Conservation (phyloP, 2,888 invertebrate genomes). For the Mythimna vitellina region DNA sequence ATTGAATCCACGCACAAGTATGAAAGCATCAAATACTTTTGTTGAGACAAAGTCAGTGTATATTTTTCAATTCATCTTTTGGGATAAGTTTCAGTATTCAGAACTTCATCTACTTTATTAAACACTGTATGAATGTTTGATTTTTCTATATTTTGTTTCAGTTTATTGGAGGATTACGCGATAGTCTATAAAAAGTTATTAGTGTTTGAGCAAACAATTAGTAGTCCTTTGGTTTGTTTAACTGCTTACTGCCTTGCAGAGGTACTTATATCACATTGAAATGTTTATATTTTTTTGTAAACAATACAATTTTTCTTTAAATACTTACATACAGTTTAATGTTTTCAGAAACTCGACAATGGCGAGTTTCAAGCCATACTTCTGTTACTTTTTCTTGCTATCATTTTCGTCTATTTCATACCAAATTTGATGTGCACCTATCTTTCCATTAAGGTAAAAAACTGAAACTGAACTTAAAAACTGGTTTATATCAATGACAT, state of each 20-base stretch:
- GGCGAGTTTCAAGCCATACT: conserved; percentile 58
- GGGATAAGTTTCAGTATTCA: background rate
- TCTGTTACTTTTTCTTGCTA: conserved; percentile 19
- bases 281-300: background rate
- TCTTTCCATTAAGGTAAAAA: conserved; percentile 63
- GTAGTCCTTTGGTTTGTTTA: conserved; percentile 75
- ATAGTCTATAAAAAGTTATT: conserved; percentile 77
- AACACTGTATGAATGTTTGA: background rate
- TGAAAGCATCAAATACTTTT: background rate
- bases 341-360: conserved; percentile 56
- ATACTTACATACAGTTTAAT: background rate
- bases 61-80: background rate
- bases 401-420: conserved; percentile 44
- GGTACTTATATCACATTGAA: conserved; percentile 3
- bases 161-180: conserved; percentile 74
- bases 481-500: background rate
- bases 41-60: background rate
- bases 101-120: background rate
- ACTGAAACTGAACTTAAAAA: too few relatives aligned
- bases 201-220: conserved; percentile 76
- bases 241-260: conserved; percentile 73
- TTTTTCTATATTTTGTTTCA: conserved; percentile 61
- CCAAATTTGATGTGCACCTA: conserved; percentile 57
- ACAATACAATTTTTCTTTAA: background rate
- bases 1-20: background rate